A percentile compares a stretch with the other conserved stretches of the same genome.
These are phyloP conservation scores for Polypedilum vanderplanki DNA, from an alignment of 1,140 invertebrate species.

Conservation along the genomic window DNA sequence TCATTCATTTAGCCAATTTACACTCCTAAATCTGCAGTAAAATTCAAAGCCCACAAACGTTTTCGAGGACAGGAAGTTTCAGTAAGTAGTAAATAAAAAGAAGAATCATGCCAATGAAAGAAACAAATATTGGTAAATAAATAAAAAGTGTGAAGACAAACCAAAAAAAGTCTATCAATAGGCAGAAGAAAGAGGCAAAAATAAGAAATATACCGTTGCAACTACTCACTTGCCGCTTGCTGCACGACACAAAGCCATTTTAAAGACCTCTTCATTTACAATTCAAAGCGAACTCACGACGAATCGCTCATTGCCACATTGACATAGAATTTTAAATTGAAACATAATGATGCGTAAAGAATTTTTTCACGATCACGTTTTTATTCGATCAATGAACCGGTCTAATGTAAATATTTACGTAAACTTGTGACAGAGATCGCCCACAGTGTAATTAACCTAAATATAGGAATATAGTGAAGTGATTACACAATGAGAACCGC, in stretches of 20 bases:
- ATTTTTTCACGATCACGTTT: background rate
- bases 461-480: background rate
- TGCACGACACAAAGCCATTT: background rate
- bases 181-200: background rate
- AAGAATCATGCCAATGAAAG: too few relatives aligned
- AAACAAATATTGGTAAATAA: background rate
- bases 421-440: background rate
- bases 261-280: background rate
- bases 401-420: background rate
- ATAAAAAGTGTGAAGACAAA: background rate
- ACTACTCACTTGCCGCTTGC: background rate
- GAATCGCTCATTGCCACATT: background rate
- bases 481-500: background rate
- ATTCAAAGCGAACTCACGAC: background rate
- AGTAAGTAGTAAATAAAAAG: too few relatives aligned
- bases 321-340: background rate
- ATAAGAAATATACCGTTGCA: constrained; percentile 11
- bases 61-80: too few relatives aligned
- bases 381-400: background rate
- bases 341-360: constrained; percentile 15
- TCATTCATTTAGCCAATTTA: too few relatives aligned
- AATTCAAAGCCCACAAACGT: too few relatives aligned
- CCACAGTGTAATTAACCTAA: constrained; percentile 4
- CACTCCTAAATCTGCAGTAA: too few relatives aligned
- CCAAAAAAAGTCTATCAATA: too few relatives aligned